phyloP scores from a whole-genome alignment of 2,888 invertebrate species.

The Neuroscelio doddi region DNA sequence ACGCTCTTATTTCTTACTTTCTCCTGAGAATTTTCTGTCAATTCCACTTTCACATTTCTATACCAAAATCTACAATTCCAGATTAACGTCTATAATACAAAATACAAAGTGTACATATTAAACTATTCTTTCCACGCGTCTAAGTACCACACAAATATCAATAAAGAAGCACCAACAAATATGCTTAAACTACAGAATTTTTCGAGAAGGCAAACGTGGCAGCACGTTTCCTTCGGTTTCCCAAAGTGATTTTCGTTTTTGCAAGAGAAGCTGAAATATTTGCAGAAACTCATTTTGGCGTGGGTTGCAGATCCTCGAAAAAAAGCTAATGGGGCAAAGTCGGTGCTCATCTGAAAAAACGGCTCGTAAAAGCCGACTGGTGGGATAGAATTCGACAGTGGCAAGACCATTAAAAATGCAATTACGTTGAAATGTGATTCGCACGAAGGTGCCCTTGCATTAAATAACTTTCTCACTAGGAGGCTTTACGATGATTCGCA shows the following conservation, averaged over 20 bases:
- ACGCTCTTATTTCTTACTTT: too few relatives aligned
- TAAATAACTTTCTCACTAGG: slow-evolving; percentile 43
- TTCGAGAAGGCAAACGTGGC: too few relatives aligned
- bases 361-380: slow-evolving; percentile 61
- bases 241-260: slow-evolving; percentile 25
- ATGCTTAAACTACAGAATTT: too few relatives aligned
- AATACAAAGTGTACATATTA: too few relatives aligned
- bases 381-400: slow-evolving; percentile 60
- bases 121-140: too few relatives aligned
- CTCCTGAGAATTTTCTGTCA: too few relatives aligned
- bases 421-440: slow-evolving; percentile 63
- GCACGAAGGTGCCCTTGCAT: slow-evolving; percentile 44
- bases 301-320: slow-evolving; percentile 24
- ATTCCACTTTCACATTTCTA: too few relatives aligned
- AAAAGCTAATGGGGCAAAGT: slow-evolving; percentile 43
- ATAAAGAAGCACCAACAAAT: too few relatives aligned
- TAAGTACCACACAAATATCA: too few relatives aligned
- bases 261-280: slow-evolving; percentile 28
- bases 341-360: slow-evolving; percentile 24
- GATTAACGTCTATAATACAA: too few relatives aligned
- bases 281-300: slow-evolving; percentile 38
- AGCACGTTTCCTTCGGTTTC: too few relatives aligned
- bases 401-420: slow-evolving; percentile 63
- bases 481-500: slow-evolving; percentile 43
- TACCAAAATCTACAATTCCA: too few relatives aligned